Conservation (phyloP, 2,113 vertebrate species). For the Carassius carassius region DNA sequence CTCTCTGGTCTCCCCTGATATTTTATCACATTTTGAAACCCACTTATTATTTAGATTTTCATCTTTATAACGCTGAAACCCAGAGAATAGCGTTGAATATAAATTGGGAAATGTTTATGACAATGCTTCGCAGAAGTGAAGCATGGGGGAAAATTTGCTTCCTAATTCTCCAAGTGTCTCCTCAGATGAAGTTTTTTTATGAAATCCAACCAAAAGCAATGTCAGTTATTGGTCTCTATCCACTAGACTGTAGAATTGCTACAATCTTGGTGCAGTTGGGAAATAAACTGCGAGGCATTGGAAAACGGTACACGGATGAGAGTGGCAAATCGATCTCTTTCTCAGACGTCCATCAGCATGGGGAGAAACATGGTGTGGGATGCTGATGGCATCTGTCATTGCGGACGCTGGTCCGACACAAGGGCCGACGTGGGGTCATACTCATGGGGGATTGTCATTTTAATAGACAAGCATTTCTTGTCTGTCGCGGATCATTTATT, state of each 20-base stretch:
- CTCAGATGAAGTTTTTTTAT: conserved; percentile 13
- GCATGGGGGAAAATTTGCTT: background rate
- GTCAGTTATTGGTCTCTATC: conserved; percentile 22
- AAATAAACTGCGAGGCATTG: conserved; percentile 41
- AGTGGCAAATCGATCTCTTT: conserved; percentile 35
- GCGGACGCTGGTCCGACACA: background rate
- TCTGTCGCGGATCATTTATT: conserved; percentile 45
- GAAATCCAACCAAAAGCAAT: conserved; percentile 1
- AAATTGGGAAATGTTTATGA: conserved; percentile 10
- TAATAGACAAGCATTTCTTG: conserved; percentile 44
- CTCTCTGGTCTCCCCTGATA: background rate
- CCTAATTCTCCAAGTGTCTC: conserved; percentile 21
- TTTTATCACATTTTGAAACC: background rate
- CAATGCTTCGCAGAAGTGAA: conserved; percentile 1
- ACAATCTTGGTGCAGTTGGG: conserved; percentile 42
- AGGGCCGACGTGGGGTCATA: conserved; percentile 8
- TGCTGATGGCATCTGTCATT: conserved; percentile 31
- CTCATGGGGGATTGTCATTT: conserved; percentile 42
- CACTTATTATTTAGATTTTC: background rate
- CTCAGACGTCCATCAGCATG: conserved; percentile 5
- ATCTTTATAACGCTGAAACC: background rate
- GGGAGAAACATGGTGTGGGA: conserved; percentile 25
- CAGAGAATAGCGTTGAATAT: background rate
- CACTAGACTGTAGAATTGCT: conserved; percentile 31
- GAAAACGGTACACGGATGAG: conserved; percentile 2